These are phyloP conservation scores for Entosphenus tridentatus DNA, from an alignment of 2,113 vertebrate species.

Conservation along the genomic window DNA sequence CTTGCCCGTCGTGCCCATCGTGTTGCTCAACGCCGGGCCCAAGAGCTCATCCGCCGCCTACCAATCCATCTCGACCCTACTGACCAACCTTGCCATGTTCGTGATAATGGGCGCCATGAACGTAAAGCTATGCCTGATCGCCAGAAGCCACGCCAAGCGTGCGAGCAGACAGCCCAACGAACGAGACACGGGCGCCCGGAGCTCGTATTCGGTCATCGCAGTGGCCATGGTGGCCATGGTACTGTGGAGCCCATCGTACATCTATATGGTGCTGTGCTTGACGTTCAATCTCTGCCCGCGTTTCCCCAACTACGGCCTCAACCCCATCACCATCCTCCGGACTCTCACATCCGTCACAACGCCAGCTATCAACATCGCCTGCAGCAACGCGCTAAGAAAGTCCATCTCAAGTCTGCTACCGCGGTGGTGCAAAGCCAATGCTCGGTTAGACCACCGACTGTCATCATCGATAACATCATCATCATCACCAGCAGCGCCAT, in stretches of 20 bases:
- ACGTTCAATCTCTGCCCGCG: too few relatives aligned
- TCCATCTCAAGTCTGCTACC: too few relatives aligned
- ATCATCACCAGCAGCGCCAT: too few relatives aligned
- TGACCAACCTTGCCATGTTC: background rate
- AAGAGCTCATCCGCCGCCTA: background rate
- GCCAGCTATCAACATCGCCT: too few relatives aligned
- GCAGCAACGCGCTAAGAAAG: too few relatives aligned
- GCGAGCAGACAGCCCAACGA: too few relatives aligned
- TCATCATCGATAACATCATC: too few relatives aligned
- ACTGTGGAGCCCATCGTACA: background rate
- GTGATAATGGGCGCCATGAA: background rate
- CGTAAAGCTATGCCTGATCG: background rate
- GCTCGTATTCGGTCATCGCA: background rate
- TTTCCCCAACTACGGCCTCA: too few relatives aligned
- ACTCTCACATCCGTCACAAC: too few relatives aligned
- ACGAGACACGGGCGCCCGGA: background rate
- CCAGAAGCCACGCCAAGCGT: background rate
- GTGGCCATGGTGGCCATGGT: background rate
- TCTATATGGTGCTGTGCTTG: background rate
- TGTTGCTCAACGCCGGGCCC: background rate
- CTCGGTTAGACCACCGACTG: too few relatives aligned
- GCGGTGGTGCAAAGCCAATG: too few relatives aligned
- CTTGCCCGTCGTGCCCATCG: background rate
- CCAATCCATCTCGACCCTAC: background rate
- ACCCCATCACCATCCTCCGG: too few relatives aligned